Percentiles rank a stretch among this genome's conserved stretches.
phyloP scores from a whole-genome alignment of 2,797 vertebrate species.

The Oreochromis mossambicus region DNA sequence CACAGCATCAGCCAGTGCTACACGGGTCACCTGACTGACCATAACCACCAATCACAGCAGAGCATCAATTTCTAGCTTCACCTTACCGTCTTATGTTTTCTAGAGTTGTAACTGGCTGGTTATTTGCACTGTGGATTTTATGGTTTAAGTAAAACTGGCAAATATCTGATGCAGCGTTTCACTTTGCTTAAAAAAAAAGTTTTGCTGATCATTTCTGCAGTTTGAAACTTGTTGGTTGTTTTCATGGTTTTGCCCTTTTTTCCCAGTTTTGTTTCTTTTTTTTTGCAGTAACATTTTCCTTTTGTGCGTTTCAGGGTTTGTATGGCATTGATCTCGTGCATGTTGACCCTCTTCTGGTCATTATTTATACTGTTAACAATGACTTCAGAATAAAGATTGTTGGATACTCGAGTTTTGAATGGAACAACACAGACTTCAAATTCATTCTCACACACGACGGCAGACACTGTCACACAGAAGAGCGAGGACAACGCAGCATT shows the following conservation, averaged over 20 bases:
- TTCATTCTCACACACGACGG: neutral
- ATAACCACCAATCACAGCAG: neutral
- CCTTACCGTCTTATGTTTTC: neutral
- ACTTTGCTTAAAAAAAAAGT: too few relatives aligned
- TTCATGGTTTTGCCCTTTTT: neutral
- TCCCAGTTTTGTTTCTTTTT: neutral
- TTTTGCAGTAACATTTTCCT: constrained; percentile 23
- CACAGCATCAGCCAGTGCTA: neutral
- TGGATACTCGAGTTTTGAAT: constrained; percentile 13
- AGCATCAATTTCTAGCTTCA: neutral
- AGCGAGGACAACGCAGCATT: neutral
- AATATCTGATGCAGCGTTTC: too few relatives aligned
- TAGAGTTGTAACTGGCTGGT: neutral
- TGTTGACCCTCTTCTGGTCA: constrained; percentile 38
- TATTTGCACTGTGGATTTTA: neutral
- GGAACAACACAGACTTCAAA: neutral
- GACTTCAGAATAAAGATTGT: constrained; percentile 53
- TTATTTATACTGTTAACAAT: constrained; percentile 58
- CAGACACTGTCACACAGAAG: neutral
- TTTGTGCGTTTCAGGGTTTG: constrained; percentile 40
- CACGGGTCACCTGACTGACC: neutral
- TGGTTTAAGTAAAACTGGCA: too few relatives aligned
- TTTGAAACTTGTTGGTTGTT: neutral
- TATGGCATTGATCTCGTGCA: constrained; percentile 38
- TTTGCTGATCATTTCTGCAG: neutral